Percentiles rank a stretch among this genome's conserved stretches.
Conservation (phyloP, 2,797 vertebrate genomes). For the Thripadectes ignobilis region DNA sequence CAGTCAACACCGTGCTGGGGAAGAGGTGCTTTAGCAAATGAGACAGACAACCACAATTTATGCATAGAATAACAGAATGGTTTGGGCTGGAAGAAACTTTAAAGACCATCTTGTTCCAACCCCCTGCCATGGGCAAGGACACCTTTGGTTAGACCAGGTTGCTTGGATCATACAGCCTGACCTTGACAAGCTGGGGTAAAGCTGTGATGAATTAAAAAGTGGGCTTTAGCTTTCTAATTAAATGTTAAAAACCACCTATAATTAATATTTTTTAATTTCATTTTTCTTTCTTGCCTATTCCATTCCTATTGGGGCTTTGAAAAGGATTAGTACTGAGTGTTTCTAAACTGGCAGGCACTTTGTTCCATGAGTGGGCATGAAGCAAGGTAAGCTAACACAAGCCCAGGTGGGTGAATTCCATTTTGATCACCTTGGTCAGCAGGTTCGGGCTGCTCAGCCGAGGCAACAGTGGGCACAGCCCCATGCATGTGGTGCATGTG, state of each 20-base stretch:
- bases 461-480: not conserved
- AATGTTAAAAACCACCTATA: not conserved
- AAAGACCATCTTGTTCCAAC: not conserved
- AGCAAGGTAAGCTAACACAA: not conserved
- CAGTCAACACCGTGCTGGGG: constrained; percentile 31
- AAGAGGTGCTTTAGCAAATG: constrained; percentile 62
- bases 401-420: not conserved
- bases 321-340: not conserved
- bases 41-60: constrained; percentile 5
- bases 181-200: constrained; percentile 1
- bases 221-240: constrained; percentile 13
- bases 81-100: not conserved
- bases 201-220: constrained; percentile 38
- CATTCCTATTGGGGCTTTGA: not conserved
- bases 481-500: accelerated
- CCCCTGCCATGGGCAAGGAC: not conserved
- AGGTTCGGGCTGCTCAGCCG: not conserved
- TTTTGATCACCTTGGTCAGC: not conserved
- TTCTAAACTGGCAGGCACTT: not conserved
- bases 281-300: not conserved
- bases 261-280: not conserved
- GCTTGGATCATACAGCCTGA: not conserved
- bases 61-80: not conserved
- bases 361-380: not conserved
- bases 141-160: not conserved